Conservation (phyloP, 2,797 vertebrate genomes). For the Lagodon rhomboides region DNA sequence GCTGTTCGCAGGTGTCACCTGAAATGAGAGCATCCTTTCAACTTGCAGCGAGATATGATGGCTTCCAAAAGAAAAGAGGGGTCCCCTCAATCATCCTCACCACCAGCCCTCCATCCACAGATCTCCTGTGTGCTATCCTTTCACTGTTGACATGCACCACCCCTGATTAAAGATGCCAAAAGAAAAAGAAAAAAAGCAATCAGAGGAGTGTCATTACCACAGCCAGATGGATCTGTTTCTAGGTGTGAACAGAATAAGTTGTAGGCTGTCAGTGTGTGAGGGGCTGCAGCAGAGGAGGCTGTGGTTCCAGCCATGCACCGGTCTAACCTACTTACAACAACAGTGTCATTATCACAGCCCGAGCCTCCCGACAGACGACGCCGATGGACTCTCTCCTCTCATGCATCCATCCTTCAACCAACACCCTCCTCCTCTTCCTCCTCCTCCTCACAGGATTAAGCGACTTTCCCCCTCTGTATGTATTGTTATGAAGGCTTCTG, state of each 20-base stretch:
- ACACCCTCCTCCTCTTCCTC: constrained; percentile 13
- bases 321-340: constrained; percentile 72
- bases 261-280: constrained; percentile 27
- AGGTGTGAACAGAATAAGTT: constrained; percentile 62
- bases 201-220: constrained; percentile 5
- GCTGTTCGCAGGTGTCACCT: constrained; percentile 6
- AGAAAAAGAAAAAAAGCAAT: neutral
- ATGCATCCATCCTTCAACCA: constrained; percentile 34
- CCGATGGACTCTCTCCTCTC: constrained; percentile 48
- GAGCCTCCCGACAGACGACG: constrained; percentile 59
- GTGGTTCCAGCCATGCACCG: constrained; percentile 61
- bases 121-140: constrained; percentile 17
- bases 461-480: constrained; percentile 49
- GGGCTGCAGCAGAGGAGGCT: constrained; percentile 67
- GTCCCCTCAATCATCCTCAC: constrained; percentile 2
- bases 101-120: constrained; percentile 10
- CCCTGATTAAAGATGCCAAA: constrained; percentile 12
- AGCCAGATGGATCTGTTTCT: constrained; percentile 41
- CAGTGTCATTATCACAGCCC: constrained; percentile 59
- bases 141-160: constrained; percentile 31
- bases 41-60: neutral
- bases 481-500: constrained; percentile 76
- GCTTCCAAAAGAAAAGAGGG: neutral
- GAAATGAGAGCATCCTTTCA: constrained; percentile 1
- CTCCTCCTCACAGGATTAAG: constrained; percentile 2